Evolutionary conservation across 2,888 invertebrate genomes (phyloP), one percentile per base, ranked within the genome.

Genomic region (Parapristionchus giblindavisi): DNA sequence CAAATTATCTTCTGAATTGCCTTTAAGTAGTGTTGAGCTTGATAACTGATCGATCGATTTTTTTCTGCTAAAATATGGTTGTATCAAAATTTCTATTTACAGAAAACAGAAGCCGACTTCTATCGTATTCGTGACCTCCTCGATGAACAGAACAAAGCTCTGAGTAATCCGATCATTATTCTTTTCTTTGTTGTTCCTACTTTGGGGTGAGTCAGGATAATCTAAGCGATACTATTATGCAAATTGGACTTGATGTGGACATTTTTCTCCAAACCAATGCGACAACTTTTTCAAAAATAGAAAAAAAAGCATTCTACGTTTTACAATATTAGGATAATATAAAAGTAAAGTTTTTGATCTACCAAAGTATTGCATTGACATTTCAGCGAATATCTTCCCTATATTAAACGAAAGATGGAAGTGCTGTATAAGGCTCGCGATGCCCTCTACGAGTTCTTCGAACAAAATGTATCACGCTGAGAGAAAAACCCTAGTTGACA

Each of bases 381-480:
- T 71, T 71, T 3, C 63, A 71, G 70, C 3, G 29, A 71, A 21
- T 3, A 56, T 21, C 24, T 71, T 17, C 70, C 70, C 17, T 56
- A 17, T 17, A 36, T 71, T 17, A 36, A 56, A 1, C 14, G 40
- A 6, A n/a, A 38, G 14, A 56, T 48, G 40, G 38, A 71, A 1
- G 14, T 71, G 5, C 40, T 71, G 54, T 48, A 32, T 54, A 27
- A 36, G 11, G 56, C 43, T 14, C 54, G 56, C 40, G 56, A 71
- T n/a, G 29, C 40, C 17, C 56, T 71, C n/a, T 71, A 40, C 56
- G 36, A 56, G 24, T 71, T 56, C 70, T 71, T 71, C 70, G 56
- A 21, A 29, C 29, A 71, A 40, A 71, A 56, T 5, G 70, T 71
- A 1, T n/a, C n/a, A n/a, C n/a, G n/a, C n/a, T n/a, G n/a, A n/a